Evolutionary conservation across 2,797 vertebrate species (phyloP).

Genomic region (Sebastes hopkinsi): DNA sequence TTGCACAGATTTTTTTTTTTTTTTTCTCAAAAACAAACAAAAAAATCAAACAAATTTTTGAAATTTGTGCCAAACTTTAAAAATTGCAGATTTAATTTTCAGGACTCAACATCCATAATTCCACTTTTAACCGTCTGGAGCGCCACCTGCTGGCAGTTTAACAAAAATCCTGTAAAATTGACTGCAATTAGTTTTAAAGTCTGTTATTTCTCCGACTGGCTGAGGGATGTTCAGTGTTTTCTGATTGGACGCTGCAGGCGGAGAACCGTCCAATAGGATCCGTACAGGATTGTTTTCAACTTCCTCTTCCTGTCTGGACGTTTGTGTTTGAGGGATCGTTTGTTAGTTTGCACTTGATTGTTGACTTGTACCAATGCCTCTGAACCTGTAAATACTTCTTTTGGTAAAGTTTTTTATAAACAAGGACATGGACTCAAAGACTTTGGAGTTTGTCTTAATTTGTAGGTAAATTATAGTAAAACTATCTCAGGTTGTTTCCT

Average conservation of each 20-base stretch:
- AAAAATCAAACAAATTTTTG: background rate
- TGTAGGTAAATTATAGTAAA: background rate
- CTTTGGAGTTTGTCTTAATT: constrained; percentile 65
- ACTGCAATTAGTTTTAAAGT: background rate
- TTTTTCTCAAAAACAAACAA: background rate
- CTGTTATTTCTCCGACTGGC: no score
- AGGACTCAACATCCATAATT: background rate
- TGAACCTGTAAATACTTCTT: constrained; percentile 71
- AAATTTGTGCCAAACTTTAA: background rate
- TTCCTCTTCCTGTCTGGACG: constrained; percentile 15
- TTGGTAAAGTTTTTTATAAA: constrained; percentile 75
- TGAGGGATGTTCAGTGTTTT: background rate
- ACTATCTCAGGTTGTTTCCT: no score
- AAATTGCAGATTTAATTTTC: background rate
- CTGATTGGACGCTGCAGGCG: background rate
- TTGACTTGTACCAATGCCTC: constrained; percentile 56
- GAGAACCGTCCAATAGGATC: background rate
- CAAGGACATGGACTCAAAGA: constrained; percentile 47
- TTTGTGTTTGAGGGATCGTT: background rate
- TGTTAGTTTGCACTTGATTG: constrained; percentile 44
- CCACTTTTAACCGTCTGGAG: background rate
- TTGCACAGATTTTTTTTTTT: background rate
- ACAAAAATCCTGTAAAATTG: background rate
- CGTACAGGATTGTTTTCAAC: background rate
- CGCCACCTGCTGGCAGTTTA: constrained; percentile 35